Conservation (phyloP, 1,140 invertebrate genomes). For the Neuroterus valhalla region DNA sequence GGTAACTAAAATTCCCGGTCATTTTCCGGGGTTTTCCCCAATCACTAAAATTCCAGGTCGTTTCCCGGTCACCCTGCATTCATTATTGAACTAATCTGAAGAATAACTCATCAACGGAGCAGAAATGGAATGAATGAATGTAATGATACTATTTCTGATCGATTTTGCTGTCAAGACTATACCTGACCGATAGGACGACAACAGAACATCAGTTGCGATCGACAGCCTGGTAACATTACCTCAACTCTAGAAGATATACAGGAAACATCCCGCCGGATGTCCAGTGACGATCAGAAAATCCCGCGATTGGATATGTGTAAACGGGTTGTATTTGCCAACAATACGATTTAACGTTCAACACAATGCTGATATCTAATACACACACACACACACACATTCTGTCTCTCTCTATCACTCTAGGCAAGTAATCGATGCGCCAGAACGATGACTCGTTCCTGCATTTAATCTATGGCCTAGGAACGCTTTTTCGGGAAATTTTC, state of each 20-base stretch:
- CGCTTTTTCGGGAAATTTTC: constrained; percentile 71
- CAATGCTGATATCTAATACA: constrained; percentile 68
- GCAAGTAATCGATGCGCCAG: constrained; percentile 42
- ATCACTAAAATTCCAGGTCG: too few relatives aligned
- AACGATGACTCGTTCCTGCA: constrained; percentile 63
- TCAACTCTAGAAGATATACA: constrained; percentile 17
- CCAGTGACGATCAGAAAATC: constrained; percentile 36
- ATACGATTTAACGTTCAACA: constrained; percentile 68
- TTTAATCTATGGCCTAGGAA: constrained; percentile 69
- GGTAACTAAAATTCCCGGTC: too few relatives aligned
- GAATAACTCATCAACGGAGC: not conserved
- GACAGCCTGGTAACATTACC: constrained; percentile 5
- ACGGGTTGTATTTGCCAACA: constrained; percentile 71
- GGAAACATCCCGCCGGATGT: constrained; percentile 19
- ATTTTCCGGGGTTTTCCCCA: too few relatives aligned
- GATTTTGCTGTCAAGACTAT: not conserved
- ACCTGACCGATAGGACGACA: not conserved
- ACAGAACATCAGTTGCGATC: not conserved
- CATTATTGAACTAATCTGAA: not conserved
- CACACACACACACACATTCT: constrained; percentile 17
- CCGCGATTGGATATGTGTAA: constrained; percentile 61
- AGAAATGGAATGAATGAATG: not conserved
- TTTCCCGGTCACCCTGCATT: too few relatives aligned
- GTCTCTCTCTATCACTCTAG: constrained; percentile 23
- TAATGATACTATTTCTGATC: not conserved